These are phyloP conservation scores for Aegotheles bennettii DNA, from an alignment of 2,113 vertebrate genomes.

Conservation along the genomic window DNA sequence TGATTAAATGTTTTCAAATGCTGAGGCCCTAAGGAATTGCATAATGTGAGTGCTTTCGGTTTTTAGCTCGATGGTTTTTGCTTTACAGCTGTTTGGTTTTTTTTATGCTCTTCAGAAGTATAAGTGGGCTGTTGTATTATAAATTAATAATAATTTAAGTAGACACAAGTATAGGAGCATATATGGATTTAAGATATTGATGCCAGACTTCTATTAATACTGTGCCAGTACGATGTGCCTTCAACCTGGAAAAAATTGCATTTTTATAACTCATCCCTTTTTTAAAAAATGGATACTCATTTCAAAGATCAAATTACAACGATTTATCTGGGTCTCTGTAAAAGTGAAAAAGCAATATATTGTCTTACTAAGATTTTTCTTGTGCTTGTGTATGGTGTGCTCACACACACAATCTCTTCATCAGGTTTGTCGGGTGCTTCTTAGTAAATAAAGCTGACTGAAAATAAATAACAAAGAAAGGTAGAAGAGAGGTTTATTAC, in stretches of 20 bases:
- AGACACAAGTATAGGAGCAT: background rate
- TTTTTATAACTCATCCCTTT: conserved; percentile 51
- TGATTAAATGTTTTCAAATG: background rate
- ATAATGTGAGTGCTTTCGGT: fast-evolving
- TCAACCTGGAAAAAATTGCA: conserved; percentile 13
- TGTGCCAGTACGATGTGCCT: conserved; percentile 27
- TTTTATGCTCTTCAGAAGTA: background rate
- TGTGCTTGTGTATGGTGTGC: background rate
- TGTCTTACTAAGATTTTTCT: conserved; percentile 38
- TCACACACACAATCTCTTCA: background rate
- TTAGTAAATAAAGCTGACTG: background rate
- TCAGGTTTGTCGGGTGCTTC: background rate
- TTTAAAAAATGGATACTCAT: conserved; percentile 24
- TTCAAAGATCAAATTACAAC: conserved; percentile 39
- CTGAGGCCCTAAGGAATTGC: background rate
- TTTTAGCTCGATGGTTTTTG: background rate
- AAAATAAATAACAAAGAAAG: background rate
- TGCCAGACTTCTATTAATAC: conserved; percentile 20
- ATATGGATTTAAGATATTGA: background rate
- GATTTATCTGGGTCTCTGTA: conserved; percentile 38
- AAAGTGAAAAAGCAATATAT: conserved; percentile 40
- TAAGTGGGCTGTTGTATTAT: background rate
- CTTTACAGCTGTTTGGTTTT: background rate
- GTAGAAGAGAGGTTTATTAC: background rate
- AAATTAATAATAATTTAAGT: background rate